A percentile compares a stretch with the other conserved stretches of the same genome.
Conservation (phyloP, 2,113 vertebrate species). For the Pristiophorus japonicus region DNA sequence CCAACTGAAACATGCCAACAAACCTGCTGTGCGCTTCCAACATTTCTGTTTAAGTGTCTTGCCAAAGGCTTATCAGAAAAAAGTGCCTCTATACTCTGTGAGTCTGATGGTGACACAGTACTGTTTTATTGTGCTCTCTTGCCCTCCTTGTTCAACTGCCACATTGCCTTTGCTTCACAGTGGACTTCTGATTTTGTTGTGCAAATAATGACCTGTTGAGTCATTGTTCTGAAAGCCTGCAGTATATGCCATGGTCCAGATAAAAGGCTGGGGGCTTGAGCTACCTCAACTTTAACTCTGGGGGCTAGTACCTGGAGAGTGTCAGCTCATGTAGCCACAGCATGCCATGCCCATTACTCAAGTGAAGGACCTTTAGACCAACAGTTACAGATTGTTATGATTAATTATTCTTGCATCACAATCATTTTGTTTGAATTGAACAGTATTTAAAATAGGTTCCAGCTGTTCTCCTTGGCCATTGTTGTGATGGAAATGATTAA, state of each 20-base stretch:
- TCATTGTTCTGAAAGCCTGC: not conserved
- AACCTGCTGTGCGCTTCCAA: not conserved
- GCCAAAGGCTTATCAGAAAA: not conserved
- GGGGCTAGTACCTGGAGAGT: slow-evolving; percentile 17
- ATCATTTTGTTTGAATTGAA: slow-evolving; percentile 37
- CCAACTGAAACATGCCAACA: not conserved
- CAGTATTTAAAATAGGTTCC: slow-evolving; percentile 36
- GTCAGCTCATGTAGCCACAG: slow-evolving; percentile 10
- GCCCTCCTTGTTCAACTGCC: not conserved
- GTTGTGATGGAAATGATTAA: slow-evolving; percentile 37
- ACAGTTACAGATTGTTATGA: slow-evolving; percentile 34
- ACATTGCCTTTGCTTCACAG: not conserved
- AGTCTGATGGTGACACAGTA: not conserved
- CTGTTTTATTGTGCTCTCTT: not conserved
- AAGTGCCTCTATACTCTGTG: not conserved
- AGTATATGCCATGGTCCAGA: not conserved
- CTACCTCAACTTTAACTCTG: not conserved
- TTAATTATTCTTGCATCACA: slow-evolving; percentile 37
- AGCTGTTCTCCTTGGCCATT: slow-evolving; percentile 36
- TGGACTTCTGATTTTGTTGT: not conserved
- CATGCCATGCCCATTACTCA: slow-evolving; percentile 31
- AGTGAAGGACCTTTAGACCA: slow-evolving; percentile 17
- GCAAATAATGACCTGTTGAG: not conserved
- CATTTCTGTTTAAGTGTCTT: not conserved
- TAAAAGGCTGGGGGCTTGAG: not conserved